A percentile compares a stretch with the other conserved stretches of the same genome.
These are phyloP conservation scores for Bubo blakistoni DNA, from an alignment of 2,113 vertebrate genomes.

Conservation along the genomic window DNA sequence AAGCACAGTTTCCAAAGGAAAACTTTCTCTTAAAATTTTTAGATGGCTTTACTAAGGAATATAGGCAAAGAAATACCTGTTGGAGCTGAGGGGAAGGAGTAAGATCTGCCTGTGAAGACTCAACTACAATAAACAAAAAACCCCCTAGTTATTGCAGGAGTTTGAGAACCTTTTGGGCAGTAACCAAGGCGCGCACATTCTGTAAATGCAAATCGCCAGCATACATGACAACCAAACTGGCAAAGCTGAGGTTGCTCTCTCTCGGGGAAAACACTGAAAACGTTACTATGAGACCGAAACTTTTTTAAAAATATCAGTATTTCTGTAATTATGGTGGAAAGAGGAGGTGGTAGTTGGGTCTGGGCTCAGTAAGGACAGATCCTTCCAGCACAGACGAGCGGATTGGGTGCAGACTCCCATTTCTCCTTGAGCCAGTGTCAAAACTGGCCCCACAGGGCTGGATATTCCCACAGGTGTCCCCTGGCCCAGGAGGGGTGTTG, in stretches of 20 bases:
- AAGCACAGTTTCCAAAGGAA: neutral
- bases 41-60: neutral
- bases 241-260: neutral
- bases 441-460: neutral
- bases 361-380: neutral
- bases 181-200: neutral
- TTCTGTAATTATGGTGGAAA: neutral
- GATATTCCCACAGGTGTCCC: neutral
- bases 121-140: neutral
- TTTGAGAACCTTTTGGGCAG: neutral
- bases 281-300: neutral
- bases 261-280: neutral
- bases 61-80: neutral
- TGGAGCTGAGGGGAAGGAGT: neutral
- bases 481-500: neutral
- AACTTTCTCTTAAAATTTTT: neutral
- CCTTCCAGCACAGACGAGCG: neutral
- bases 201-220: neutral
- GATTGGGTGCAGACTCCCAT: neutral
- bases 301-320: neutral
- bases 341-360: fast-evolving
- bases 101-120: neutral
- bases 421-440: neutral
- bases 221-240: neutral
- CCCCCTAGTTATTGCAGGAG: neutral